Base-by-base conservation (phyloP, 2,113 vertebrate genomes). In the Zosterops japonicus region DNA sequence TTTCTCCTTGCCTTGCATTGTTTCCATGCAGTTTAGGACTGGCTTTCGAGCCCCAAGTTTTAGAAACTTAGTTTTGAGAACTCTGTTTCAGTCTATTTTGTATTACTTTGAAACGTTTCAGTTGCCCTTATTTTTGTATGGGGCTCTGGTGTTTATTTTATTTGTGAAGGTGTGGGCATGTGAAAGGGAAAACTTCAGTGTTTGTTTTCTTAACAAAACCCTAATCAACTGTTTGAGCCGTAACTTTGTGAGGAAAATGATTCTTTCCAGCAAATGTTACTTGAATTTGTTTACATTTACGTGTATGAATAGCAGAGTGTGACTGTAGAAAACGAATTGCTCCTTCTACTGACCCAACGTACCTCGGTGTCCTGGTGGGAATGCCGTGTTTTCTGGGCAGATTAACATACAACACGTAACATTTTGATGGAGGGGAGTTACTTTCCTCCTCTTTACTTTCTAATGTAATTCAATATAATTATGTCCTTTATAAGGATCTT, bases 201-300 rank as follows among this genome's bases (percentile, higher is more conserved):
- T 14, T 52, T 55, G 57, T 29, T 69, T 86, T 31, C 24, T 53
- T 41, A 50, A 23, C 24, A 46, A 42, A 25, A 29, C 3, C 4
- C 6, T 20, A 22, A 7, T 4, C 1, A 15, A 3, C 27, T 15
- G 4, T 3, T 1, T 4, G 41, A n/a, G 31, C 29, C 15, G 12
- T 13, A 16, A 52, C 41, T 82, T 31, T 5, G 31, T 36, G 70
- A 61, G 14, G 36, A 75, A 68, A 35, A 4, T 1, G 39, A 17
- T 39, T 39, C 1, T 52, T 72, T 33, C n/a, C 18, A 15, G 78
- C 4, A 42, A 53, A 22, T 2, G 1, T 10, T 42, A 25, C 35
- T 39, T 44, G 49, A 41, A 35, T 68, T 70, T 14, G 8, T 64
- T 60, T 20, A 29, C 9, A 6, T 56, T 28, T 41, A 22, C 14